A percentile compares a stretch with the other conserved stretches of the same genome.
Evolutionary conservation across 1,140 invertebrate genomes (phyloP).

Genomic region (Ostrea denselamellosa): DNA sequence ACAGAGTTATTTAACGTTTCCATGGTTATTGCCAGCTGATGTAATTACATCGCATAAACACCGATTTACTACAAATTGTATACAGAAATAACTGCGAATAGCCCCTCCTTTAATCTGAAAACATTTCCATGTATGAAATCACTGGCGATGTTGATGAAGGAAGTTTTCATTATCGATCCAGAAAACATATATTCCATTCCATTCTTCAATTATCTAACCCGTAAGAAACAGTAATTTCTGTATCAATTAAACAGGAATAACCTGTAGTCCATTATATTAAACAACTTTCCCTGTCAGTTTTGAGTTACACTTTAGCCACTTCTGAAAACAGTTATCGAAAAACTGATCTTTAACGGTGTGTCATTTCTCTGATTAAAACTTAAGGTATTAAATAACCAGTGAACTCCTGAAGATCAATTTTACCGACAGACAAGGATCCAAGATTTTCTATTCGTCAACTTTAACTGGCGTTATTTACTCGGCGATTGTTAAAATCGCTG

Average conservation of each 20-base stretch:
- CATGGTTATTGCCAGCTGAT: conserved; percentile 34
- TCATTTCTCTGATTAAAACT: conserved; percentile 35
- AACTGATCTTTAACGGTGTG: conserved; percentile 6
- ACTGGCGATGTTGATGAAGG: conserved; percentile 9
- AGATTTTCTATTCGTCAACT: neutral
- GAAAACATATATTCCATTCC: neutral
- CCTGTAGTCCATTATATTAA: neutral
- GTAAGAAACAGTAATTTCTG: neutral
- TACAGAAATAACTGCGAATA: neutral
- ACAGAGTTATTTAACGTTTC: conserved; percentile 29
- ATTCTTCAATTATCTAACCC: neutral
- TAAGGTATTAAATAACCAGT: conserved; percentile 31
- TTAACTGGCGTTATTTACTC: conserved; percentile 11
- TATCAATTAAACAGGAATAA: neutral
- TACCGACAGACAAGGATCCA: neutral
- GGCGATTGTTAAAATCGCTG: neutral
- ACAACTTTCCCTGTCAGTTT: neutral
- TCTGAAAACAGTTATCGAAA: neutral
- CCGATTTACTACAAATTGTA: neutral
- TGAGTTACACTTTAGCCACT: neutral
- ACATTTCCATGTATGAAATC: conserved; percentile 13
- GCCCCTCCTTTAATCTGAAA: neutral
- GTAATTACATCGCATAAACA: conserved; percentile 7
- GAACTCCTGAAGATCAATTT: conserved; percentile 19
- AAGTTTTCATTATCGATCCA: neutral